Evolutionary conservation across 2,797 vertebrate species (phyloP).

Genomic region (Dendrocincla fuliginosa): DNA sequence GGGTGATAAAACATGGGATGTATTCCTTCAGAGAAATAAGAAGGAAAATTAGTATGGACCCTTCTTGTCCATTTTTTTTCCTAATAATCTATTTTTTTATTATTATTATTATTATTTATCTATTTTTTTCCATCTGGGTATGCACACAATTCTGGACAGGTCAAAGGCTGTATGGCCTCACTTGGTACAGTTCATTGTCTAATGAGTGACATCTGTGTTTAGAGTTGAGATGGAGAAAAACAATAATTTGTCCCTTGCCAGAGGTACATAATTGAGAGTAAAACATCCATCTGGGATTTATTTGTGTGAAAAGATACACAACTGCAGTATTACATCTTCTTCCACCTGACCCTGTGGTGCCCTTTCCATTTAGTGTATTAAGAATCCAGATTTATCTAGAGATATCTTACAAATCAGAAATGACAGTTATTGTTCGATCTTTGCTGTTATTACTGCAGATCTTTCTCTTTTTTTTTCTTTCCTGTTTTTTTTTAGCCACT

Average conservation of each 20-base stretch:
- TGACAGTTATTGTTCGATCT: neutral
- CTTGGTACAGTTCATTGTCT: neutral
- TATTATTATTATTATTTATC: neutral
- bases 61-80: neutral
- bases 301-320: neutral
- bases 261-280: neutral
- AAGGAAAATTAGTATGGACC: neutral
- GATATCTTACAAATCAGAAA: neutral
- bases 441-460: neutral
- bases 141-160: neutral
- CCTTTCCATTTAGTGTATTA: neutral
- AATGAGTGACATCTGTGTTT: neutral
- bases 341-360: neutral
- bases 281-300: constrained; percentile 2
- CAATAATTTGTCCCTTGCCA: neutral
- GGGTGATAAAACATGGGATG: neutral
- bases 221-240: neutral
- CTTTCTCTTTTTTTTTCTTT: neutral
- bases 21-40: neutral
- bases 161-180: neutral
- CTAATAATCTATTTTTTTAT: neutral
- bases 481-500: neutral
- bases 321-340: neutral
- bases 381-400: neutral
- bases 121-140: neutral